Evolutionary conservation across 2,888 invertebrate genomes (phyloP).

Genomic region (Ophion ventricosus): DNA sequence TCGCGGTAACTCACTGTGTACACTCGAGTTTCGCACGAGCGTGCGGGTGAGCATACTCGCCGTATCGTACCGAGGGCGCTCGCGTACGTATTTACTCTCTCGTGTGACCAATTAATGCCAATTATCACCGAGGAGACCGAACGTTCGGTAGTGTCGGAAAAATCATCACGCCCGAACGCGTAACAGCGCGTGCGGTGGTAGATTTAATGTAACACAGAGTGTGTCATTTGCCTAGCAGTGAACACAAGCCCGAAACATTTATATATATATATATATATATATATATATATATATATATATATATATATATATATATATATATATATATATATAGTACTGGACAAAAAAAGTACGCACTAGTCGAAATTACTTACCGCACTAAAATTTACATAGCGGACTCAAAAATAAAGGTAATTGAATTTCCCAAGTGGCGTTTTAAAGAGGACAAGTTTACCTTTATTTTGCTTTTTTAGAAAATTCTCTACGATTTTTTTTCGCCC

Average conservation of each 20-base stretch:
- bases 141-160: conserved; percentile 8
- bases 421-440: no score
- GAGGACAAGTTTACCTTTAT: no score
- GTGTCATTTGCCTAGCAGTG: conserved; percentile 19
- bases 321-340: no score
- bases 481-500: no score
- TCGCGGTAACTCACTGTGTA: conserved; percentile 8
- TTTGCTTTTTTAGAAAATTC: no score
- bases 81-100: conserved; percentile 61
- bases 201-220: conserved; percentile 2
- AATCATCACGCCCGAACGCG: conserved; percentile 21
- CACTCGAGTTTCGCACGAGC: conserved; percentile 10
- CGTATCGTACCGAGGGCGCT: conserved; percentile 13
- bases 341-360: no score
- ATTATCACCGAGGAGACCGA: conserved; percentile 59
- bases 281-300: not conserved
- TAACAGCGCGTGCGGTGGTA: not conserved
- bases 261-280: not conserved
- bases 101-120: conserved; percentile 67
- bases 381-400: no score
- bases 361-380: no score
- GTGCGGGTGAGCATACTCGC: not conserved
- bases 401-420: no score
- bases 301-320: not conserved
- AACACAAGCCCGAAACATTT: not conserved